Conservation (phyloP, 2,113 vertebrate genomes). For the Phasianus colchicus region DNA sequence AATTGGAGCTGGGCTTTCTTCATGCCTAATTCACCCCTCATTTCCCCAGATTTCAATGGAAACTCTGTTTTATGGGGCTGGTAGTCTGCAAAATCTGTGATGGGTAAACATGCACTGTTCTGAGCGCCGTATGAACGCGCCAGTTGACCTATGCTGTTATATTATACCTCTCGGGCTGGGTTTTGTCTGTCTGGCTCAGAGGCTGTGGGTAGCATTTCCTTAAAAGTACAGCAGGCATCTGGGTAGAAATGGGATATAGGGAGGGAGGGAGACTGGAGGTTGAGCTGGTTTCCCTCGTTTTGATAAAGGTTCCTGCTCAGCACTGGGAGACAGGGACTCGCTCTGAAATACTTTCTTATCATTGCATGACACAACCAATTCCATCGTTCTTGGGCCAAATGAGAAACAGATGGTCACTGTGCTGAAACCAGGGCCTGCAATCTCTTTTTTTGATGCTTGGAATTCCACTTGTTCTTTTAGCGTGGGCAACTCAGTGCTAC, state of each 20-base stretch:
- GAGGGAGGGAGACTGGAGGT: neutral
- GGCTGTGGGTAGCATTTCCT: slow-evolving; percentile 47
- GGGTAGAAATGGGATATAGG: slow-evolving; percentile 13
- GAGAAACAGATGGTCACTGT: slow-evolving; percentile 47
- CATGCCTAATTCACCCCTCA: neutral
- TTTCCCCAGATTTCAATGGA: neutral
- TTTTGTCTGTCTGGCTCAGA: slow-evolving; percentile 23
- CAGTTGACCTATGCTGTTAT: neutral
- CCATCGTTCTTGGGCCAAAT: slow-evolving; percentile 19
- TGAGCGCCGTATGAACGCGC: neutral
- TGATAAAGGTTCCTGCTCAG: slow-evolving; percentile 26
- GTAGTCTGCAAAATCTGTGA: neutral
- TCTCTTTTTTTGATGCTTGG: neutral
- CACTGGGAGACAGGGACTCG: neutral
- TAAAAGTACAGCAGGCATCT: slow-evolving; percentile 57
- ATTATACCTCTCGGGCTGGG: slow-evolving; percentile 29
- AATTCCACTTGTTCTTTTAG: neutral
- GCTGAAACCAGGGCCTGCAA: neutral
- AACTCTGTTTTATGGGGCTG: neutral
- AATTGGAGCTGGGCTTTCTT: neutral
- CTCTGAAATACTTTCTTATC: slow-evolving; percentile 3
- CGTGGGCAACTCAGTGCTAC: neutral
- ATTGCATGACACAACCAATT: neutral
- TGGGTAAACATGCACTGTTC: neutral
- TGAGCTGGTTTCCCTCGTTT: slow-evolving; percentile 28